phyloP scores from a whole-genome alignment of 2,113 vertebrate species.

The Ginglymostoma cirratum region DNA sequence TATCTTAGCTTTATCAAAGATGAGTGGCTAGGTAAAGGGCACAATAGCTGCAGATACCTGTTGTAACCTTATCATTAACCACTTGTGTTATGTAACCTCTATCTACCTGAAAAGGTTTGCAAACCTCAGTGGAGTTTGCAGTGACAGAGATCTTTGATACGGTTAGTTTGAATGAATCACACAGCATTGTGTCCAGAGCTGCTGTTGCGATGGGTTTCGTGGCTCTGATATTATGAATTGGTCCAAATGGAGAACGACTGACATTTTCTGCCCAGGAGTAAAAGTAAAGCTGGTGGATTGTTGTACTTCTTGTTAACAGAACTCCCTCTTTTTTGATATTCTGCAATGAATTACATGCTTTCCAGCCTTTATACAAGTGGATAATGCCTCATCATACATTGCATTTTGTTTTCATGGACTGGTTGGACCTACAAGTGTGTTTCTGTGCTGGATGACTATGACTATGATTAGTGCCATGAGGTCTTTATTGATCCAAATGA shows the following conservation, averaged over 20 bases:
- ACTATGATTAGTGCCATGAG: background rate
- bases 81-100: background rate
- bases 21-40: background rate
- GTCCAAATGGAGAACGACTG: background rate
- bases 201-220: background rate
- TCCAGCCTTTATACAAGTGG: background rate
- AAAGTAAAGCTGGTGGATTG: background rate
- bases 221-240: background rate
- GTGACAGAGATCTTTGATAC: background rate
- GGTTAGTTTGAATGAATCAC: background rate
- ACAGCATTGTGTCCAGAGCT: background rate
- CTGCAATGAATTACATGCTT: background rate
- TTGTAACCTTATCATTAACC: background rate
- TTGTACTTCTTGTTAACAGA: background rate
- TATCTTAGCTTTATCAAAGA: background rate
- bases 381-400: background rate
- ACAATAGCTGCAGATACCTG: background rate
- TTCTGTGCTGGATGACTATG: too few relatives aligned
- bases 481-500: background rate
- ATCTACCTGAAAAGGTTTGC: background rate
- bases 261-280: background rate
- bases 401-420: too few relatives aligned
- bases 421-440: too few relatives aligned
- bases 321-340: background rate
- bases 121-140: background rate